Conservation (phyloP, 1,140 invertebrate genomes). For the Lanistes nyassanus region DNA sequence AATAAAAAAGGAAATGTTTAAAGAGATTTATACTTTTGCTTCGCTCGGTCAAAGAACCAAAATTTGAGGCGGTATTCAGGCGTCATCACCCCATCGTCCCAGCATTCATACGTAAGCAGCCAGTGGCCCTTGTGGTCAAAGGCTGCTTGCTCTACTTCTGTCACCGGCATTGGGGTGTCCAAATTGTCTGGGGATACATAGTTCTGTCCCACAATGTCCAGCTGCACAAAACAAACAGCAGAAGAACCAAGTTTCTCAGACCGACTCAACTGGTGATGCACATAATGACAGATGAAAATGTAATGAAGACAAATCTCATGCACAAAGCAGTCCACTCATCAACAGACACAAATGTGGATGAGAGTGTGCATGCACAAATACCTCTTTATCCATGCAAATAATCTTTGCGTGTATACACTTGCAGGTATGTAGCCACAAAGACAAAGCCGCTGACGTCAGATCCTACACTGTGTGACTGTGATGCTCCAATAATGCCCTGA, state of each 20-base stretch:
- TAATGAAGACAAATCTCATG: not conserved
- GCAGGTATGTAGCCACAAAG: not conserved
- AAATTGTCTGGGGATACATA: constrained; percentile 71
- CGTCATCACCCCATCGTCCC: constrained; percentile 71
- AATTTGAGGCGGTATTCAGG: constrained; percentile 82
- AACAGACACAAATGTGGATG: no score
- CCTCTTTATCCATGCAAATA: not conserved
- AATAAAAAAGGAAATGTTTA: not conserved
- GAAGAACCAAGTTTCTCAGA: not conserved
- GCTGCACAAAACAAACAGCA: constrained; percentile 68
- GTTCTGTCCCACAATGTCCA: constrained; percentile 82
- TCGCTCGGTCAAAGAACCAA: constrained; percentile 74
- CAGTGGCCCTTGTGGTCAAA: constrained; percentile 78
- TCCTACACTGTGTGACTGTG: not conserved
- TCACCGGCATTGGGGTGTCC: constrained; percentile 56
- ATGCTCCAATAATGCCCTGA: constrained; percentile 24
- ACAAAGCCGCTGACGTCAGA: not conserved
- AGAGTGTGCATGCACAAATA: not conserved
- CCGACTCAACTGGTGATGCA: no score
- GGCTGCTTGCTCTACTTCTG: constrained; percentile 76
- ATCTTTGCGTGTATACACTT: not conserved
- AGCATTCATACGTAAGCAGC: constrained; percentile 81
- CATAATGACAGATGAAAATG: no score
- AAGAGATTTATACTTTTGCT: constrained; percentile 21
- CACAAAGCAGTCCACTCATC: not conserved